Evolutionary conservation across 2,797 vertebrate species (phyloP).

Genomic region (Rhinogobio ventralis): DNA sequence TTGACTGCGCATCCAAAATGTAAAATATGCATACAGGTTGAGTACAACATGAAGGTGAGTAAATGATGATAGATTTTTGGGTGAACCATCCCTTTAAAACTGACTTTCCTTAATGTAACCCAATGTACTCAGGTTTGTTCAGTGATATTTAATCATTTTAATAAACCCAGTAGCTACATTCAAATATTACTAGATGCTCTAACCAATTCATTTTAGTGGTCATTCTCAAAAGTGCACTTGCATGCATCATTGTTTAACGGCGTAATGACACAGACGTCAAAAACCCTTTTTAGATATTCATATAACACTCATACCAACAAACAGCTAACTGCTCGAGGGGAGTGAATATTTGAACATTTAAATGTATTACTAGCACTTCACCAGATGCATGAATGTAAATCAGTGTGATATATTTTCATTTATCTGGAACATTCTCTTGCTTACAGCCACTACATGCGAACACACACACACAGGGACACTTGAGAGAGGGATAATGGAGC

Average conservation of each 20-base stretch:
- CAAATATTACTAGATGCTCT: not conserved
- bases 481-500: slow-evolving; percentile 71
- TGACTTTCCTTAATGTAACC: not conserved
- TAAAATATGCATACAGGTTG: no score
- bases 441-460: slow-evolving; percentile 41
- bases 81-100: not conserved
- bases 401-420: slow-evolving; percentile 44
- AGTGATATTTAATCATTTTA: not conserved
- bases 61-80: not conserved
- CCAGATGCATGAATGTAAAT: slow-evolving; percentile 27
- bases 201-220: not conserved
- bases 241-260: not conserved
- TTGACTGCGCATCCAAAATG: no score
- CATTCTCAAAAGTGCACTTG: not conserved
- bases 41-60: not conserved
- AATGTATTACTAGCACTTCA: not conserved
- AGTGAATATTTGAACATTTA: slow-evolving; percentile 11
- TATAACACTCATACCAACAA: not conserved
- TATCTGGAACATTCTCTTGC: slow-evolving; percentile 50
- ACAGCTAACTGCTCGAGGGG: not conserved
- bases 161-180: not conserved
- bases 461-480: not conserved
- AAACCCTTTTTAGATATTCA: slow-evolving; percentile 6
- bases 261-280: not conserved
- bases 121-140: not conserved